A percentile compares a stretch with the other conserved stretches of the same genome.
phyloP scores from a whole-genome alignment of 2,113 vertebrate species.

The Peromyscus leucopus region DNA sequence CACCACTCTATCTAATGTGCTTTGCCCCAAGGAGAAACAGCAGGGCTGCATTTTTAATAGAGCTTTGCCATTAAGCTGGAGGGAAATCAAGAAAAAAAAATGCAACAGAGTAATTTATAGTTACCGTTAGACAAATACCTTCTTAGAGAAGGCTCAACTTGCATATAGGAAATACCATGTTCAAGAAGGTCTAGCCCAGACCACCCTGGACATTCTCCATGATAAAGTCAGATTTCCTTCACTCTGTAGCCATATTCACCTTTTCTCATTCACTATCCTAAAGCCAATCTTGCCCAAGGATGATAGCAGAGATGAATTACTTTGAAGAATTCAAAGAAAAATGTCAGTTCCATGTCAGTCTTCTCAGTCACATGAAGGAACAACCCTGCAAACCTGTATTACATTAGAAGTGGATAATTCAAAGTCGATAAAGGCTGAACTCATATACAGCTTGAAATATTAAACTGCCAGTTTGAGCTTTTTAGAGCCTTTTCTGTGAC shows the following conservation, averaged over 20 bases:
- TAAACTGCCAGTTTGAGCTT: neutral
- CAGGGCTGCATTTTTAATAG: neutral
- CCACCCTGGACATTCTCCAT: neutral
- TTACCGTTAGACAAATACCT: neutral
- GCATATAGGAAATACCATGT: neutral
- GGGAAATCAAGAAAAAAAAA: neutral
- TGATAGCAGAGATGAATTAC: neutral
- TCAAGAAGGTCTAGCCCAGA: neutral
- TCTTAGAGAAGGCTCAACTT: neutral
- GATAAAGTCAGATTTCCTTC: neutral
- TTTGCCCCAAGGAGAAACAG: constrained; percentile 13
- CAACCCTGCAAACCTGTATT: neutral
- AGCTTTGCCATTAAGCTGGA: neutral
- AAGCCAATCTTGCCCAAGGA: neutral
- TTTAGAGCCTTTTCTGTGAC: neutral
- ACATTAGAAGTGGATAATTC: neutral
- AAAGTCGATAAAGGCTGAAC: neutral
- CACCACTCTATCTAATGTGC: neutral
- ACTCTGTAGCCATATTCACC: neutral
- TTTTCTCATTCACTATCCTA: neutral
- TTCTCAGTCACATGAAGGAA: neutral
- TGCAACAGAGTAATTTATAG: neutral
- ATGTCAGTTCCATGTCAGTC: neutral
- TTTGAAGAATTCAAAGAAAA: constrained; percentile 15
- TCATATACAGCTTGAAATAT: neutral